A percentile compares a stretch with the other conserved stretches of the same genome.
These are phyloP conservation scores for Eurosta solidaginis DNA, from an alignment of 1,140 invertebrate genomes.

Conservation along the genomic window DNA sequence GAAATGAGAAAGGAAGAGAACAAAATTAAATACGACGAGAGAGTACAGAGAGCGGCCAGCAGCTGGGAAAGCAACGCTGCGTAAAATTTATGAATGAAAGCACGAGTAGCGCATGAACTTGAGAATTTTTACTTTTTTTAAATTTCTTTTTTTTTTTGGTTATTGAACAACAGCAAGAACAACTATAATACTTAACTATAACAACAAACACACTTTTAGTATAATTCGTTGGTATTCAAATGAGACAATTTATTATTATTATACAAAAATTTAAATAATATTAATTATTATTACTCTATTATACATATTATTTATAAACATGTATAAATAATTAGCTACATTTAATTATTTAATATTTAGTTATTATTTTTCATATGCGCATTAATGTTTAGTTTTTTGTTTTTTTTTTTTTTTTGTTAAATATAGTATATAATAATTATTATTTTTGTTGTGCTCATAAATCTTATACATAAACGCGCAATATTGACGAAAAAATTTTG, in stretches of 20 bases:
- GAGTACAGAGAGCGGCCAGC: too few species aligned
- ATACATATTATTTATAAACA: background rate
- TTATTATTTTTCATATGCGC: background rate
- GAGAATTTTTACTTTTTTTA: too few species aligned
- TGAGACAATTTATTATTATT: slow-evolving; percentile 11
- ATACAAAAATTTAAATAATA: background rate
- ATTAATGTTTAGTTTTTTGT: too few species aligned
- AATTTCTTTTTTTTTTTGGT: too few species aligned
- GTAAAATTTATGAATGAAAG: too few species aligned
- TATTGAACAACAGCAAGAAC: background rate
- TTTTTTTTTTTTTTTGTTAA: too few species aligned
- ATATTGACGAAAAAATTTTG: background rate
- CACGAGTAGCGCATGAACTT: too few species aligned
- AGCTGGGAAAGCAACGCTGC: too few species aligned
- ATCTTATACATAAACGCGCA: background rate
- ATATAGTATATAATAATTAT: too few species aligned
- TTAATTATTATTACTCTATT: background rate
- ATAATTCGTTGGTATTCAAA: slow-evolving; percentile 26
- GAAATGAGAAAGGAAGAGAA: too few species aligned
- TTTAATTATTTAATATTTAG: background rate
- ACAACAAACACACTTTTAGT: slow-evolving; percentile 16
- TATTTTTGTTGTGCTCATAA: background rate
- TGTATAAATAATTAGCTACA: background rate
- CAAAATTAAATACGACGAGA: too few species aligned
- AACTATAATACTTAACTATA: background rate